Evolutionary conservation across 2,888 invertebrate genomes (phyloP), one percentile per base, ranked within the genome.

Genomic region (Phaedon cochleariae): DNA sequence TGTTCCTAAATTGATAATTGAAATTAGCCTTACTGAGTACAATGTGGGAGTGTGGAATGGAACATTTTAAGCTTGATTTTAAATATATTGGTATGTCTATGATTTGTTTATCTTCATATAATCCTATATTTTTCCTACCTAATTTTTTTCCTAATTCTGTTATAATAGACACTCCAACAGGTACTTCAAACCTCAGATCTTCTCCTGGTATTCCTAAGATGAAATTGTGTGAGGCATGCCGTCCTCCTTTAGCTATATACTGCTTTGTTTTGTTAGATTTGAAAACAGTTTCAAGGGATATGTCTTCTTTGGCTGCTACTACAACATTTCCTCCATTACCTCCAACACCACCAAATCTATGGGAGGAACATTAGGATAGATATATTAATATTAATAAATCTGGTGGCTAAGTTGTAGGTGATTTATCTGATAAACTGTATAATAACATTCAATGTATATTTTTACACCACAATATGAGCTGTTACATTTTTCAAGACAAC

Each of bases 291-390:
- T 85, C 85, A 1, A 93, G 82, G 46, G 86, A 86, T 0, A 88
- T 75, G 20, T 85, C 85, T 77, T 92, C 90, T 74, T 88, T 89
- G 0, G 91, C 91, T 31, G 88, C 83, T 15, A 94, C 86, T 75
- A 89, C 89, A 1, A 98, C 90, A 82, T 92, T 89, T 1, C 98
- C 98, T 45, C 98, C 98, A 81, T 91, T 90, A 0, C 98, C 98
- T 9, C 98, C 98, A 10, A 93, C 83, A 0, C 95, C 98, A 1
- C 97, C 97, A 82, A 89, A 95, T 77, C 91, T 92, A 1, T 91
- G 7, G 3, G 4, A 26, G 26, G 7, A 26, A 26, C 7, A 26
- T 26, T 26, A 7, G 26, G 7, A 26, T 5, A 26, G 3, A 7
- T 26, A 26, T 26, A 31, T 18, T 53, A 22, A 49, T 10, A 59